phyloP scores from a whole-genome alignment of 2,888 invertebrate species.

The Aspidapion aeneum region DNA sequence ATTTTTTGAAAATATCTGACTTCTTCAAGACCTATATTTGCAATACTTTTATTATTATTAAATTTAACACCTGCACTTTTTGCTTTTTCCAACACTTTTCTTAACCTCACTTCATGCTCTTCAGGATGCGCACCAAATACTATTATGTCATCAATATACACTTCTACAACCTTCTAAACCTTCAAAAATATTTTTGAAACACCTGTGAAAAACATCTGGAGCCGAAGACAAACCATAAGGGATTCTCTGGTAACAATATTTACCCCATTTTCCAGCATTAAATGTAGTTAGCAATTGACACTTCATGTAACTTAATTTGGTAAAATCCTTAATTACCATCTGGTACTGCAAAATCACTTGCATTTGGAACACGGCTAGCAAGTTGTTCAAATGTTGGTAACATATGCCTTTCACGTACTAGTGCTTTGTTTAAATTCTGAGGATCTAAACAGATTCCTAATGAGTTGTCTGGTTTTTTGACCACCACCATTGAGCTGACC shows the following conservation, averaged over 20 bases:
- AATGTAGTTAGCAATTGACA: conserved; percentile 23
- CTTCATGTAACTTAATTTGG: conserved; percentile 21
- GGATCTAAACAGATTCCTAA: conserved; percentile 29
- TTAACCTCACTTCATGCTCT: conserved; percentile 19
- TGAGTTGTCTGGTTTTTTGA: conserved; percentile 17
- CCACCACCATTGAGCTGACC: conserved; percentile 27
- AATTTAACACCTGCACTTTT: conserved; percentile 23
- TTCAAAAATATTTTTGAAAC: conserved; percentile 6
- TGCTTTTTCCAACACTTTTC: conserved; percentile 24
- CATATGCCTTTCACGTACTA: conserved; percentile 18
- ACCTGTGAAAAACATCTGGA: conserved; percentile 18
- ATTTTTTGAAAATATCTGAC: no score
- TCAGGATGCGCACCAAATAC: no score
- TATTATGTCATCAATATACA: no score
- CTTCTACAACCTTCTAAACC: conserved; percentile 27
- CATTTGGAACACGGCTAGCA: conserved; percentile 19
- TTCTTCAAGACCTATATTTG: no score
- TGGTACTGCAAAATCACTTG: conserved; percentile 20
- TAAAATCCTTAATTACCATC: conserved; percentile 23
- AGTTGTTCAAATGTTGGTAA: no score
- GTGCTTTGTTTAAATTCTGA: conserved; percentile 24
- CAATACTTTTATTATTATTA: conserved; percentile 29
- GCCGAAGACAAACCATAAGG: conserved; percentile 16
- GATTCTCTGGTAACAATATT: conserved; percentile 18
- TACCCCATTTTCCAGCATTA: conserved; percentile 22